Conservation (phyloP, 2,888 invertebrate species). For the Dione juno region DNA sequence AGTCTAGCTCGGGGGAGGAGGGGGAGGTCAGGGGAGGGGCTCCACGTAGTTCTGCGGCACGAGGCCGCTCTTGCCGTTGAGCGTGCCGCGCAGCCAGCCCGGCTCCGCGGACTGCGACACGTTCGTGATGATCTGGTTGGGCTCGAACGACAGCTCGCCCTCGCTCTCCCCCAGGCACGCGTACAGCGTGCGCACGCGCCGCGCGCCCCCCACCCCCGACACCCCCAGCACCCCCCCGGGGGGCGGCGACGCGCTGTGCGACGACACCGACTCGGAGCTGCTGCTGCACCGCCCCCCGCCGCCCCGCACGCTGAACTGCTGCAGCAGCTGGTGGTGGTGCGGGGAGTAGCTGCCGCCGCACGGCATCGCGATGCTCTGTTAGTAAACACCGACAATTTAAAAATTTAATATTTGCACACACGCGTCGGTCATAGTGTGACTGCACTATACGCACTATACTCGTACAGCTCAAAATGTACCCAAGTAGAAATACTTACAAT, state of each 20-base stretch:
- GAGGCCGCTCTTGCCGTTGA: slow-evolving; percentile 95
- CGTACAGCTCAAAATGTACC: no score
- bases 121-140: slow-evolving; percentile 98
- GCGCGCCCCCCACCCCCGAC: slow-evolving; percentile 20
- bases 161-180: slow-evolving; percentile 98
- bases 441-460: neutral
- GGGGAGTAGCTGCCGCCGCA: slow-evolving; percentile 59
- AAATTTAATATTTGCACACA: slow-evolving; percentile 4
- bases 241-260: slow-evolving; percentile 76
- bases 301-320: slow-evolving; percentile 74
- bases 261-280: slow-evolving; percentile 92
- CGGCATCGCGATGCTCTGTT: slow-evolving; percentile 45
- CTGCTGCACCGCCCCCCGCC: slow-evolving; percentile 77
- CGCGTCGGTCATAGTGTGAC: slow-evolving; percentile 49
- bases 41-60: slow-evolving; percentile 99
- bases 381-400: slow-evolving; percentile 22
- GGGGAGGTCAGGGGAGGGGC: slow-evolving; percentile 85
- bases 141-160: slow-evolving; percentile 98
- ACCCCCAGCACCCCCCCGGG: slow-evolving; percentile 43
- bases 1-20: slow-evolving; percentile 60
- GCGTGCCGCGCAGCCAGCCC: slow-evolving; percentile 98
- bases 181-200: slow-evolving; percentile 96
- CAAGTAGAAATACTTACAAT: slow-evolving; percentile 55
- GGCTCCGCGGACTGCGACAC: slow-evolving; percentile 97
- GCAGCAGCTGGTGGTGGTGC: slow-evolving; percentile 73